Evolutionary conservation across 2,113 vertebrate species (phyloP).

Genomic region (Dermatemys mawii): DNA sequence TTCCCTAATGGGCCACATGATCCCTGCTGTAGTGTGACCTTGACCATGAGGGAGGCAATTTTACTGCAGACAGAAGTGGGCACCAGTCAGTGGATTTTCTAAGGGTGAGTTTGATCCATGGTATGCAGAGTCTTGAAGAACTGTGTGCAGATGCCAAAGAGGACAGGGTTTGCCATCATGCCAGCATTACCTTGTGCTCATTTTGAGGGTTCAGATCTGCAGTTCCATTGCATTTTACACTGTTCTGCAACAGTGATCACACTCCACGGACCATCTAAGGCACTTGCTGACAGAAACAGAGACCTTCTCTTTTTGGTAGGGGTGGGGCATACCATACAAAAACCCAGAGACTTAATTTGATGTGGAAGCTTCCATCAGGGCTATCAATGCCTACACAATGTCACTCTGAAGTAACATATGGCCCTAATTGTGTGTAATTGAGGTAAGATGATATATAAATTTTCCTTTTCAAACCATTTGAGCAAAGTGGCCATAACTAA

Average conservation of each 20-base stretch:
- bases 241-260: not conserved
- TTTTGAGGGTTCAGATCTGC: not conserved
- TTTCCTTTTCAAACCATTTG: not conserved
- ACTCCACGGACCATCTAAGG: not conserved
- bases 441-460: not conserved
- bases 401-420: not conserved
- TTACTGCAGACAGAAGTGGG: not conserved
- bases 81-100: not conserved
- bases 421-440: not conserved
- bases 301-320: not conserved
- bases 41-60: not conserved
- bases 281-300: not conserved
- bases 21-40: not conserved
- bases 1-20: too few relatives aligned
- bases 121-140: not conserved
- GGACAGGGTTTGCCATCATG: not conserved
- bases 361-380: not conserved
- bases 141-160: not conserved
- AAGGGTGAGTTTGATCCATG: not conserved
- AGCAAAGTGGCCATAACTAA: not conserved
- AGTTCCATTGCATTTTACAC: not conserved
- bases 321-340: rapidly evolving
- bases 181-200: not conserved
- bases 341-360: not conserved
- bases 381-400: not conserved